Evolutionary conservation across 2,888 invertebrate genomes (phyloP), one percentile per base, ranked within the genome.

Genomic region (Noctua janthe): DNA sequence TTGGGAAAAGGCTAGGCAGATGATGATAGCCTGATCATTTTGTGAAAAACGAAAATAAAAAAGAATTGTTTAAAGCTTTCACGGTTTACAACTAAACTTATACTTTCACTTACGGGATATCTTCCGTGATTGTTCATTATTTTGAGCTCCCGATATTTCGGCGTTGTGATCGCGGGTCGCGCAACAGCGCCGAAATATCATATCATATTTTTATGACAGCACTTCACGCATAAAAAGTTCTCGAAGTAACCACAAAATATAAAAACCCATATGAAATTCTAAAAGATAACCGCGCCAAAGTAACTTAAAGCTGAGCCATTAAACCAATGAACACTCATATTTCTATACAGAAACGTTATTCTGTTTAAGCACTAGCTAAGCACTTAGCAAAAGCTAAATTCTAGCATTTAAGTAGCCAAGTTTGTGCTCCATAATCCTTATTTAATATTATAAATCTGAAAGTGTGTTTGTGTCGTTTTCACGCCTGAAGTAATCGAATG

Each of bases 311-410:
- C 75, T 11, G 13, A 76, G 29, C 72, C 74, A 81, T 86, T 83
- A 88, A 78, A 81, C 73, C 86, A 88, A 84, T 76, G 78, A 81
- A 75, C 47, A 54, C 81, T 88, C 83, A 86, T 86, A 87, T 87
- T 86, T 87, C 80, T 81, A 76, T 75, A 77, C 20, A 71, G 66
- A 43, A 78, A 76, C 76, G 51, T 78, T 80, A 76, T 79, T 84
- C 76, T 78, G 79, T 74, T 74, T 74, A 75, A 87, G 66, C 74
- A 75, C 84, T 74, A 56, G 29, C 74, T 84, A 80, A 85, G 81
- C 83, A 87, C 85, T 89, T 83, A 82, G 78, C 43, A 64, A 76
- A 82, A 82, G 80, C 86, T 84, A 78, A 82, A 87, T 81, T 80
- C 74, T 39, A 78, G 51, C 66, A 74, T 83, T 86, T 80, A 78